Percentiles rank a stretch among this genome's conserved stretches.
Conservation (phyloP, 2,797 vertebrate species). For the Tinamus major region DNA sequence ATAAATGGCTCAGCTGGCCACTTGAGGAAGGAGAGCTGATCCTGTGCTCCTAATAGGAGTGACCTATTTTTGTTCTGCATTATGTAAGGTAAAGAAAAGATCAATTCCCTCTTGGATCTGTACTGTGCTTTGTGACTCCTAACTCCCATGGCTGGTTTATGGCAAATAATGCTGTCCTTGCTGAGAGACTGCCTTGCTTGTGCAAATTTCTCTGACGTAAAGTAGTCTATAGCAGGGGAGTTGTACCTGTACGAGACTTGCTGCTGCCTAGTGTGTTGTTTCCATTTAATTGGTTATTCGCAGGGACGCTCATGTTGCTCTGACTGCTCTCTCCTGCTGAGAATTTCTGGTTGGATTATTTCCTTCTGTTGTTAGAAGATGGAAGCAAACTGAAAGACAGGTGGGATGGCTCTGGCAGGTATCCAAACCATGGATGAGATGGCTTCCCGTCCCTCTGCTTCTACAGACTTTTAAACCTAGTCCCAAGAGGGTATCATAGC, state of each 20-base stretch:
- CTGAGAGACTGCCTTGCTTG: neutral
- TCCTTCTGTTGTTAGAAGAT: neutral
- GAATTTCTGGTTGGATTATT: neutral
- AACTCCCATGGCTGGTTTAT: neutral
- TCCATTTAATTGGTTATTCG: neutral
- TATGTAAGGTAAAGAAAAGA: neutral
- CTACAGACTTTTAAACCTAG: neutral
- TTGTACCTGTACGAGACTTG: neutral
- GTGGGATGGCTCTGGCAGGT: neutral
- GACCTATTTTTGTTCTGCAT: neutral
- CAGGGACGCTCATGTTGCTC: neutral
- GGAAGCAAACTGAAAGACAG: neutral
- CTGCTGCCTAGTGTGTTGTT: neutral
- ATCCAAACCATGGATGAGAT: neutral
- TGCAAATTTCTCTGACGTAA: neutral
- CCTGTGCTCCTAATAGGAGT: neutral
- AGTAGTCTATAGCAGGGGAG: neutral
- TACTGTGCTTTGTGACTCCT: neutral
- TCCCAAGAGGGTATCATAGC: neutral
- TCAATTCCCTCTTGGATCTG: neutral
- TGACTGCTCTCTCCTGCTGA: neutral
- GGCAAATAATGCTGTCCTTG: neutral
- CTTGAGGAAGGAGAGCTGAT: neutral
- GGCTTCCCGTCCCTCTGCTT: neutral
- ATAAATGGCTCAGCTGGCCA: neutral